Evolutionary conservation across 2,797 vertebrate genomes (phyloP).

Genomic region (Phataginus tricuspis): DNA sequence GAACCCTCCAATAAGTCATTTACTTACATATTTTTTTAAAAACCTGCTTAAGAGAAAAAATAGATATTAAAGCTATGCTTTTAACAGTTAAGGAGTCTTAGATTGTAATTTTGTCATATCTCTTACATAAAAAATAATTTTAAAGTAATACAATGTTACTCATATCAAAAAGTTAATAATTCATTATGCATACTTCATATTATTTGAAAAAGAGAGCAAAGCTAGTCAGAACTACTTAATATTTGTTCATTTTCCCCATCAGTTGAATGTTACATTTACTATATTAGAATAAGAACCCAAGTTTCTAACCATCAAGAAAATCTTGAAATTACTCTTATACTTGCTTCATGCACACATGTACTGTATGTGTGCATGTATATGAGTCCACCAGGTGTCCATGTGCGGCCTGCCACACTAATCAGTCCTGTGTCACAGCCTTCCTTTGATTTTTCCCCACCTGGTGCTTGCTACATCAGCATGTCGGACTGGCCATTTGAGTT

Average conservation of each 20-base stretch:
- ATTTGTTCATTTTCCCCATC: not conserved
- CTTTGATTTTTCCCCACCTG: constrained; percentile 86
- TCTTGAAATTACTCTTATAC: not conserved
- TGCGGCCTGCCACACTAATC: constrained; percentile 74
- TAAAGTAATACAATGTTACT: constrained; percentile 56
- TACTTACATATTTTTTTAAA: constrained; percentile 67
- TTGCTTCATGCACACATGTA: not conserved
- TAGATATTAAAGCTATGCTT: constrained; percentile 68
- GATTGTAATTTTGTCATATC: constrained; percentile 49
- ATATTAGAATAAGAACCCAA: not conserved
- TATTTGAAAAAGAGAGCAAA: constrained; percentile 54
- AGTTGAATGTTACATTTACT: not conserved
- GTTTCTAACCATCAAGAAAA: constrained; percentile 38
- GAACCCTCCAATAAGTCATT: constrained; percentile 57
- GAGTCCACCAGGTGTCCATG: constrained; percentile 74
- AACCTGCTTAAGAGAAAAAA: constrained; percentile 58
- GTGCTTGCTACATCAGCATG: constrained; percentile 75
- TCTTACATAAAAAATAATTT: not conserved
- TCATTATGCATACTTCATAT: not conserved
- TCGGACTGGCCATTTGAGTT: constrained; percentile 82
- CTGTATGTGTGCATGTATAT: not conserved
- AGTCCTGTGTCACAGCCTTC: constrained; percentile 74
- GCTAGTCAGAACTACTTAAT: not conserved
- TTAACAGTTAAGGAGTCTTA: constrained; percentile 35
- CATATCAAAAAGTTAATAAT: constrained; percentile 5